These are phyloP conservation scores for Drosophila nr. medialis DNA, from an alignment of 2,888 invertebrate species.

Conservation along the genomic window DNA sequence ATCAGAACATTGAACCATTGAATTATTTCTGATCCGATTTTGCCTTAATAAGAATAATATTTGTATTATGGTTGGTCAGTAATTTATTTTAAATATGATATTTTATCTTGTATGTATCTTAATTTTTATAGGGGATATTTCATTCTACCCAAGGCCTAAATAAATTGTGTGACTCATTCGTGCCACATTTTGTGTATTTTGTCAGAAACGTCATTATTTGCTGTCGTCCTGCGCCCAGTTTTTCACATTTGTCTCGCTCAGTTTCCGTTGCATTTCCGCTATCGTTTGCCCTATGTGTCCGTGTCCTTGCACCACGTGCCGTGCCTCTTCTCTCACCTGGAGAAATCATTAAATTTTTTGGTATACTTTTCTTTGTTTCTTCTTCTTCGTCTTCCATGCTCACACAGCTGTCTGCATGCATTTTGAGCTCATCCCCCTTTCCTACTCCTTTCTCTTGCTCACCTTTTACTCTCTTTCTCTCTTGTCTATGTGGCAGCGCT, in stretches of 20 bases:
- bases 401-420: constrained; percentile 55
- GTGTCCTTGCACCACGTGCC: constrained; percentile 45
- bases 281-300: constrained; percentile 34
- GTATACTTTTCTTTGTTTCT: constrained; percentile 69
- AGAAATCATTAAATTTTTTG: constrained; percentile 81
- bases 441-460: constrained; percentile 15
- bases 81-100: background rate
- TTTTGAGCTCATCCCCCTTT: constrained; percentile 20
- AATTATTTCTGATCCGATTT: background rate
- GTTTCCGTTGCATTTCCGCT: constrained; percentile 43
- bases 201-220: constrained; percentile 58
- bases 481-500: constrained; percentile 7
- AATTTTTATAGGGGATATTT: background rate
- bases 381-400: constrained; percentile 36
- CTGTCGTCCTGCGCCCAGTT: constrained; percentile 46
- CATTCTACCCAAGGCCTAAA: constrained; percentile 8
- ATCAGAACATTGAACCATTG: background rate
- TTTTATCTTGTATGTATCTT: background rate
- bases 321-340: constrained; percentile 58
- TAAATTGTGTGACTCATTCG: constrained; percentile 45
- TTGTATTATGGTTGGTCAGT: background rate
- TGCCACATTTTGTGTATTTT: constrained; percentile 28
- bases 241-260: constrained; percentile 37
- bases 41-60: background rate
- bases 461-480: constrained; percentile 9